phyloP scores from a whole-genome alignment of 2,888 invertebrate genomes.

The Amphiduros pacificus region DNA sequence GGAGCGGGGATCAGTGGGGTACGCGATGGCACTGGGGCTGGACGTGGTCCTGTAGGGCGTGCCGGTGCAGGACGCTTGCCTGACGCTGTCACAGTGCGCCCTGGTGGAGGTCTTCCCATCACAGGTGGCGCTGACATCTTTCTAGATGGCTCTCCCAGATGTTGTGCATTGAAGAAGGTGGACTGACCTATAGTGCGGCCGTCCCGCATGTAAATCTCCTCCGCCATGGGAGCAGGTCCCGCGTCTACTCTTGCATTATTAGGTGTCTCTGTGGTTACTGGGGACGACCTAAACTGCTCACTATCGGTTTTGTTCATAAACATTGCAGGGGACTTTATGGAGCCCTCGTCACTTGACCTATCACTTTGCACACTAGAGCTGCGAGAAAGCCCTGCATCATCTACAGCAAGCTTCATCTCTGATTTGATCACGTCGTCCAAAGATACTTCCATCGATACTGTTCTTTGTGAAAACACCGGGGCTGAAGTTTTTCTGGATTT shows the following conservation, averaged over 20 bases:
- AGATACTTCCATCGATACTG: slow-evolving; percentile 6
- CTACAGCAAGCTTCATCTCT: slow-evolving; percentile 34
- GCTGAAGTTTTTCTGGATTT: neutral
- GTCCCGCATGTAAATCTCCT: slow-evolving; percentile 3
- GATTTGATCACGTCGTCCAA: slow-evolving; percentile 33
- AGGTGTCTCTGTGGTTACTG: neutral
- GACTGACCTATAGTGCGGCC: slow-evolving; percentile 1
- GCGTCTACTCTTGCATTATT: neutral
- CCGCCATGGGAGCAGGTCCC: neutral
- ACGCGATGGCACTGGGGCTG: slow-evolving; percentile 36
- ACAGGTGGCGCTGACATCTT: neutral
- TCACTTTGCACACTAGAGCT: neutral
- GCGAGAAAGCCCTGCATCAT: slow-evolving; percentile 21
- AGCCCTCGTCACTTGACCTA: neutral
- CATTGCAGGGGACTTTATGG: too few species aligned
- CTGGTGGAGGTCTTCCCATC: neutral
- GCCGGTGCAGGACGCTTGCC: slow-evolving; percentile 43
- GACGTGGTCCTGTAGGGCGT: slow-evolving; percentile 42
- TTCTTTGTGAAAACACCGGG: too few species aligned
- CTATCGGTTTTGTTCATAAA: too few species aligned
- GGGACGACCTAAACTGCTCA: neutral
- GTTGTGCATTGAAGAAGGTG: slow-evolving; percentile 7
- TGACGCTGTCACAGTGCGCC: slow-evolving; percentile 13
- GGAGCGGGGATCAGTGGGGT: too few species aligned
- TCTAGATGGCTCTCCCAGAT: too few species aligned